Evolutionary conservation across 2,888 invertebrate genomes (phyloP), one percentile per base, ranked within the genome.

Genomic region (Lymantria monacha): DNA sequence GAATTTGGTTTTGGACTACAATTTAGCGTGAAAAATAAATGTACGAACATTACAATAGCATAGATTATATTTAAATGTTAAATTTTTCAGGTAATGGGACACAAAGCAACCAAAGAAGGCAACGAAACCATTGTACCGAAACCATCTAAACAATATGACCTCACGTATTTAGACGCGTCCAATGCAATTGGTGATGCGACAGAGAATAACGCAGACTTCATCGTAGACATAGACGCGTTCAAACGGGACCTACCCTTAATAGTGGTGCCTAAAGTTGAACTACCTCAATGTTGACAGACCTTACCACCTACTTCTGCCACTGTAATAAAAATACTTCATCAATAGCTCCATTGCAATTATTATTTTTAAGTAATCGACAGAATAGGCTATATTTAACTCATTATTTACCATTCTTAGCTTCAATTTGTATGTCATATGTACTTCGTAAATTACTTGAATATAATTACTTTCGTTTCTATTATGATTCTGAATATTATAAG

Each of bases 21-120:
- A n/a, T n/a, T n/a, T n/a, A 22, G 22, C 22, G 22, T 22, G 5
- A 22, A 2, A 22, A 22, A 22, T 5, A 22, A 22, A 22, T 5
- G 5, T 3, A 22, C 22, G 2, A 5, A 33, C 33, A 33, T 33
- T 33, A 33, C 9, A 9, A 7, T 33, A 33, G 33, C 7, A 33
- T n/a, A 33, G 33, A 10, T 7, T 33, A 33, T 33, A 33, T 10
- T 33, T 10, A 3, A 33, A 7, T 10, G 1, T 33, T 7, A 5
- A 10, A 5, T 8, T 33, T 38, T 30, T 10, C 61, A 89, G 87
- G 66, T 91, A 51, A 81, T 83, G 72, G 91, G 91, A 22, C 79
- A 88, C 72, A 78, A 81, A 50, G 60, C 70, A 0, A 68, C 61
- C 47, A 61, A 65, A 33, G 58, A 63, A 30, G 56, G 54, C 14